Evolutionary conservation across 2,888 invertebrate species (phyloP), one percentile per base, ranked within the genome.

Genomic region (Lissonota sp.): DNA sequence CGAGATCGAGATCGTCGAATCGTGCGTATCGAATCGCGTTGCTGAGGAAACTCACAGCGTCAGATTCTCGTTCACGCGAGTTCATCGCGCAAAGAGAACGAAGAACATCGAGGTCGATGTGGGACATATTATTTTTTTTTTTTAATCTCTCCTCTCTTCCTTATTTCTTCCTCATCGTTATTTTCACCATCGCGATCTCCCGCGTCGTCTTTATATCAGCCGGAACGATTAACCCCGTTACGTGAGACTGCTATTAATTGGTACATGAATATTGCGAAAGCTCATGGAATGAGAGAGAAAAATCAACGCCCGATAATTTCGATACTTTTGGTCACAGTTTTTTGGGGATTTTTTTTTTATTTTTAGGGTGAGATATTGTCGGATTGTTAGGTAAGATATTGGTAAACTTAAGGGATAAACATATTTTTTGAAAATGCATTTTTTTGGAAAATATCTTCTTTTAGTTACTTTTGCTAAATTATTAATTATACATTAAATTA

Each of bases 151-250:
- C n/a, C n/a, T n/a, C 16, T 40, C 8, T n/a, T n/a, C n/a, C n/a
- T n/a, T n/a, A n/a, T 49, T 55, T 12, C 67, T 57, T 14, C 37
- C n/a, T n/a, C n/a, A n/a, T n/a, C n/a, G n/a, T n/a, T 7, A 42
- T 16, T n/a, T 42, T 39, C 16, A 14, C 4, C 60, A 44, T 7
- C 12, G 14, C 42, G 49, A 66, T 53, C 67, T 69, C 62, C 53
- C 40, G 46, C 42, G 51, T 42, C 16, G 64, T 51, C 58, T 75
- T 79, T 64, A n/a, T n/a, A 79, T 63, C 16, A 58, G 57, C 55
- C 58, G 63, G 57, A 71, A 80, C 75, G 78, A 82, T 82, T 79
- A 74, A 84, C 76, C 76, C 64, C 74, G 72, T 74, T 82, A 82
- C 80, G 74, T 77, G 80, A 64, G 12, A 58, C 8, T 57, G 64